Evolutionary conservation across 2,113 vertebrate species (phyloP).

Genomic region (Onychostruthus taczanowskii): DNA sequence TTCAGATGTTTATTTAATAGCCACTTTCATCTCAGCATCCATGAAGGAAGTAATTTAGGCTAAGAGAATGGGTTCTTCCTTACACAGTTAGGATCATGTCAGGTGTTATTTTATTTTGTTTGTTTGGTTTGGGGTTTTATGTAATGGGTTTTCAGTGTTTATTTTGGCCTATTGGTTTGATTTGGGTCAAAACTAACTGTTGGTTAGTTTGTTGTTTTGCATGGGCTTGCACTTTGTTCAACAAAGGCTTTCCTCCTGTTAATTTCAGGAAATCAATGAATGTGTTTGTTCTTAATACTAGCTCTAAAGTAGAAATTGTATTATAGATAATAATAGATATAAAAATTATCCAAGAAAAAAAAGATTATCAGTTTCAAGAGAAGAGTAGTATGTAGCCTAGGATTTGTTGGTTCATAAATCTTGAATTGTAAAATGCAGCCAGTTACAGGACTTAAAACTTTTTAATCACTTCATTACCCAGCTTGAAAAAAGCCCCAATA

Average conservation of each 20-base stretch:
- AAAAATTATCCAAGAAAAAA: neutral
- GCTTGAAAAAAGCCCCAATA: neutral
- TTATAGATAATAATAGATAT: neutral
- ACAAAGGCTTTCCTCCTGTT: neutral
- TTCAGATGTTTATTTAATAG: neutral
- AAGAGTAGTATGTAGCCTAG: neutral
- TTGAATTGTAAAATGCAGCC: neutral
- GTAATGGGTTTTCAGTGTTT: neutral
- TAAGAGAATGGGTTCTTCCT: neutral
- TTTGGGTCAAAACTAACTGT: neutral
- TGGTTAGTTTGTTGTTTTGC: neutral
- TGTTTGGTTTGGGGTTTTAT: neutral
- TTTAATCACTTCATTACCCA: neutral
- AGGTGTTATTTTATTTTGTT: neutral
- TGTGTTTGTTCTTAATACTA: neutral
- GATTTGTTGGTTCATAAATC: neutral
- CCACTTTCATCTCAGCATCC: neutral
- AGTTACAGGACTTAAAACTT: neutral
- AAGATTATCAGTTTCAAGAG: neutral
- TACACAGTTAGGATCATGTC: neutral
- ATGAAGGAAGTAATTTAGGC: neutral
- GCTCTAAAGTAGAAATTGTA: neutral
- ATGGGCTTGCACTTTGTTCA: neutral
- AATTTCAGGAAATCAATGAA: neutral
- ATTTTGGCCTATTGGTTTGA: neutral